Percentiles rank a stretch among this genome's conserved stretches.
Evolutionary conservation across 1,140 invertebrate genomes (phyloP).

Genomic region (Hydropsyche tenuis): DNA sequence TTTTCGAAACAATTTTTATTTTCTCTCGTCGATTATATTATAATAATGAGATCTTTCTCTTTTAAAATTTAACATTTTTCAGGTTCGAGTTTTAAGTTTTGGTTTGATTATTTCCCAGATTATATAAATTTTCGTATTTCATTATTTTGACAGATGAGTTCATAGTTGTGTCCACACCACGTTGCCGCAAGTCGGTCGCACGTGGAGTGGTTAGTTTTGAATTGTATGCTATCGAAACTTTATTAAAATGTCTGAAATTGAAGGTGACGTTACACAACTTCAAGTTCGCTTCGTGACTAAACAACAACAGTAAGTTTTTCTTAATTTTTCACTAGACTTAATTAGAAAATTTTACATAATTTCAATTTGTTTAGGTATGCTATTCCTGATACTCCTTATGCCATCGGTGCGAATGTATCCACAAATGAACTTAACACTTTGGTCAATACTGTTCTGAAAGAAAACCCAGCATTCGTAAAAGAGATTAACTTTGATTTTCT

Average conservation of each 20-base stretch:
- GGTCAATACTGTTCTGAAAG: conserved; percentile 80
- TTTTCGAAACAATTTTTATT: too few relatives aligned
- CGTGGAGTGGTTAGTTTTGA: background rate
- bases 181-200: background rate
- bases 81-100: too few relatives aligned
- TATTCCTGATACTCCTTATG: conserved; percentile 83
- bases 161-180: background rate
- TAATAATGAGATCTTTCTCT: too few relatives aligned
- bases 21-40: too few relatives aligned
- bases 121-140: too few relatives aligned
- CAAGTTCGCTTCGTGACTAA: conserved; percentile 82
- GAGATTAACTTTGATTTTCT: conserved; percentile 88
- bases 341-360: conserved; percentile 7
- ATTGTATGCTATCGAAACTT: background rate
- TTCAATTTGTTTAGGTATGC: conserved; percentile 73
- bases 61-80: too few relatives aligned
- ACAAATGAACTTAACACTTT: conserved; percentile 77
- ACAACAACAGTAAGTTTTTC: conserved; percentile 73
- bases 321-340: background rate
- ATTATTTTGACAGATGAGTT: background rate
- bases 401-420: conserved; percentile 75
- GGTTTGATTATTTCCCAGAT: too few relatives aligned
- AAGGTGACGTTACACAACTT: conserved; percentile 55
- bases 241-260: conserved; percentile 1
- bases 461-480: conserved; percentile 62